These are phyloP conservation scores for Gortyna flavago DNA, from an alignment of 2,888 invertebrate genomes.

Conservation along the genomic window DNA sequence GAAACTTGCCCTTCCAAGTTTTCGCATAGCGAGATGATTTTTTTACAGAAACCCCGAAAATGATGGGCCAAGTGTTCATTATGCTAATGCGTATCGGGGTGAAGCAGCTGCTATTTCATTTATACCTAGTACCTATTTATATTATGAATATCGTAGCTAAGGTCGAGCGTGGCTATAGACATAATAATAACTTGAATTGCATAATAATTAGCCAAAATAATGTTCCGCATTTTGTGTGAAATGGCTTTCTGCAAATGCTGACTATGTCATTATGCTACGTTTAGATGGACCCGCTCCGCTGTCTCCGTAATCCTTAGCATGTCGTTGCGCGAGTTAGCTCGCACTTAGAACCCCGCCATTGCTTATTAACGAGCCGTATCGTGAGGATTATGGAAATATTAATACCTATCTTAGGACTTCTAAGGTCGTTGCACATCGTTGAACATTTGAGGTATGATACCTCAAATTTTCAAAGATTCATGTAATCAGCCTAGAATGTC, in stretches of 20 bases:
- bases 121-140: constrained; percentile 42
- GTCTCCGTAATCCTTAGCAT: constrained; percentile 53
- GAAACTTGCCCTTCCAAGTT: constrained; percentile 54
- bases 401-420: neutral
- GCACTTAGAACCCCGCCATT: constrained; percentile 21
- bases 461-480: neutral
- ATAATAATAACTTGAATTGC: constrained; percentile 6
- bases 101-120: constrained; percentile 63
- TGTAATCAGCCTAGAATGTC: neutral
- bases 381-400: constrained; percentile 22
- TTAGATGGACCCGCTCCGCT: constrained; percentile 9
- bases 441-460: neutral
- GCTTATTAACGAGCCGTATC: constrained; percentile 40
- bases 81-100: constrained; percentile 62
- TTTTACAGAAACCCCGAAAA: constrained; percentile 55
- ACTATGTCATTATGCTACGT: constrained; percentile 37
- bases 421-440: constrained; percentile 2
- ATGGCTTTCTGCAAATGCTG: constrained; percentile 38
- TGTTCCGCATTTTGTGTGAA: constrained; percentile 29
- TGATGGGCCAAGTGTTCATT: constrained; percentile 64
- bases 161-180: neutral
- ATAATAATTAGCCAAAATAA: constrained; percentile 34
- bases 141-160: constrained; percentile 13
- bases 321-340: constrained; percentile 42
- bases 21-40: constrained; percentile 57